These are phyloP conservation scores for Lepus townsendii DNA, from an alignment of 2,797 vertebrate genomes.

Conservation along the genomic window DNA sequence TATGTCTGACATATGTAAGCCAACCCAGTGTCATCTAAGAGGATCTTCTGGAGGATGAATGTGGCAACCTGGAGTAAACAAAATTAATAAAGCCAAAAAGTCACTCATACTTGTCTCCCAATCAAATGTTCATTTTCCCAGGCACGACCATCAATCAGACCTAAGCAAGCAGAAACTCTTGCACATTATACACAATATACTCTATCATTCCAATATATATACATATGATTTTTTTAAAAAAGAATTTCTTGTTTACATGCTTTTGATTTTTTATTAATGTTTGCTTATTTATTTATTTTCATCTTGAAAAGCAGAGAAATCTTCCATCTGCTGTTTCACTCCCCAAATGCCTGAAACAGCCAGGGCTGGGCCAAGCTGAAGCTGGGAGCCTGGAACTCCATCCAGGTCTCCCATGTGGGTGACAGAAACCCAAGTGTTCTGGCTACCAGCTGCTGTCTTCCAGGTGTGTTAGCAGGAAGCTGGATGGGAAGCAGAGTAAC, in stretches of 20 bases:
- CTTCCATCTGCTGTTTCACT: too few species aligned
- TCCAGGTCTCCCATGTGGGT: too few species aligned
- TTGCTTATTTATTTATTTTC: too few species aligned
- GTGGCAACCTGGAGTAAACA: constrained; percentile 95
- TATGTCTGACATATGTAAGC: constrained; percentile 99
- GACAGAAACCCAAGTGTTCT: too few species aligned
- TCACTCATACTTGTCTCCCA: constrained; percentile 30
- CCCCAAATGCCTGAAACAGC: too few species aligned
- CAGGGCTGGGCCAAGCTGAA: too few species aligned
- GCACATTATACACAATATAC: neutral
- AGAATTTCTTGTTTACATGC: constrained; percentile 44
- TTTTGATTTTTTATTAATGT: neutral
- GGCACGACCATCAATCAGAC: constrained; percentile 33
- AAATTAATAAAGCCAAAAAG: constrained; percentile 41
- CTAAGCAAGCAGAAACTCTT: neutral
- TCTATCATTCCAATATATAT: neutral
- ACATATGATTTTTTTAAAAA: neutral
- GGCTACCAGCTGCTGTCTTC: too few species aligned
- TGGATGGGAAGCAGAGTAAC: too few species aligned
- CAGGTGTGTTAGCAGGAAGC: too few species aligned
- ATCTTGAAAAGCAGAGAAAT: too few species aligned
- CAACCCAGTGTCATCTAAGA: constrained; percentile 97
- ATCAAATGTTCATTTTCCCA: neutral
- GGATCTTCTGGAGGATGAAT: constrained; percentile 98
- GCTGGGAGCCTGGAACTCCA: too few species aligned